These are phyloP conservation scores for Loris lydekkerianus DNA, from an alignment of 2,797 vertebrate genomes.

Conservation along the genomic window DNA sequence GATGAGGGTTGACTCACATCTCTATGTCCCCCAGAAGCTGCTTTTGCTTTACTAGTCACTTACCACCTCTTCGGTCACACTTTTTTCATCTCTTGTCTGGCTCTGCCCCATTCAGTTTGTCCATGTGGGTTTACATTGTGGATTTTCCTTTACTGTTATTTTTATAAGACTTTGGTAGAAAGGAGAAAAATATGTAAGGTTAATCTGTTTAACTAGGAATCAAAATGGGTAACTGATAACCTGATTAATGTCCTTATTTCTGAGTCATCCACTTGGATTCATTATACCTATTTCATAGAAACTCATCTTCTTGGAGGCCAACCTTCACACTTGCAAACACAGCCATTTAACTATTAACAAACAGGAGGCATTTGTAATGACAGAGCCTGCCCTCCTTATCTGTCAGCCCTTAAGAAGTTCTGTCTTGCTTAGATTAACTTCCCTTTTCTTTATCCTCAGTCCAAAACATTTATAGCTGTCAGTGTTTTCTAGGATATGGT, in stretches of 20 bases:
- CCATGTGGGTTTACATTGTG: background rate
- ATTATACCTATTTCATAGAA: background rate
- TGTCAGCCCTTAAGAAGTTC: background rate
- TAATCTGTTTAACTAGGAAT: background rate
- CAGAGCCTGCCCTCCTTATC: background rate
- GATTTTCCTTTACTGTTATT: background rate
- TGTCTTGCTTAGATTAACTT: background rate
- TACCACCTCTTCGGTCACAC: background rate
- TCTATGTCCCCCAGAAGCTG: background rate
- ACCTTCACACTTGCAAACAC: background rate
- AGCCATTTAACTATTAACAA: background rate
- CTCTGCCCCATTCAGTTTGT: background rate
- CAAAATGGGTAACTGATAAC: background rate
- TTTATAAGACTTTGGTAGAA: background rate
- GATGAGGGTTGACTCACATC: background rate
- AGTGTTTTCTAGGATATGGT: background rate
- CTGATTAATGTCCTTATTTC: background rate
- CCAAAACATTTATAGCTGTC: background rate
- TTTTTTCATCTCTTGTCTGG: background rate
- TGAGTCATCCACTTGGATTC: background rate
- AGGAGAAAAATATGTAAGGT: background rate
- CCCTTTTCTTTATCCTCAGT: background rate
- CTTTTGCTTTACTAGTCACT: background rate
- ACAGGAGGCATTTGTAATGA: background rate
- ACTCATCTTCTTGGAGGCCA: background rate